Conservation (phyloP, 2,888 invertebrate species). For the Notodonta dromedarius region DNA sequence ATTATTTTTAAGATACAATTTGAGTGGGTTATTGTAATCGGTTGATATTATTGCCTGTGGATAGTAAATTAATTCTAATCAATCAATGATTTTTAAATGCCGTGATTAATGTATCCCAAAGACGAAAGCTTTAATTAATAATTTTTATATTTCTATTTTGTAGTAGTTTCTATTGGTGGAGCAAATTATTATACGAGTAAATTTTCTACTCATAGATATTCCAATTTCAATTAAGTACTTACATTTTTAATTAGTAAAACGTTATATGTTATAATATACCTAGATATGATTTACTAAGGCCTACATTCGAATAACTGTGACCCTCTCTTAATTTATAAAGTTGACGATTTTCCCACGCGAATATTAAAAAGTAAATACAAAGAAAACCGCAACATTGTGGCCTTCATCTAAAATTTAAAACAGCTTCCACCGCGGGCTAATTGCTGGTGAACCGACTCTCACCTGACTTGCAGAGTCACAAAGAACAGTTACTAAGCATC, state of each 20-base stretch:
- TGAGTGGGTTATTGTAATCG: neutral
- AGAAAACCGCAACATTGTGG: slow-evolving; percentile 46
- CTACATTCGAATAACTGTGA: neutral
- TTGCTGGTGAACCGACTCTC: slow-evolving; percentile 40
- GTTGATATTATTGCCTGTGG: neutral
- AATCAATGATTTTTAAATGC: neutral
- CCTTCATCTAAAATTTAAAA: slow-evolving; percentile 59
- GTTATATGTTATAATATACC: no score
- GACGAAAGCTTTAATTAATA: no score
- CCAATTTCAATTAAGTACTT: no score
- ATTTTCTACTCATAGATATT: no score
- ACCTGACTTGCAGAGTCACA: neutral
- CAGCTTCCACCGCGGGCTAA: slow-evolving; percentile 43
- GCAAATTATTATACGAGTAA: no score
- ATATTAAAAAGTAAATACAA: slow-evolving; percentile 47
- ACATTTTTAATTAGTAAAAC: no score
- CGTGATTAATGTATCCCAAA: no score
- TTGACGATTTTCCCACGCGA: slow-evolving; percentile 38
- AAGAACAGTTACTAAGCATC: neutral
- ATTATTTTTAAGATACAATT: neutral
- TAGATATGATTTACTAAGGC: neutral
- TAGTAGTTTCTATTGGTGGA: no score
- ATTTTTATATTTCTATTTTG: no score
- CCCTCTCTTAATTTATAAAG: neutral
- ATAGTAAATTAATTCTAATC: neutral